Base-by-base conservation (phyloP, 1,140 invertebrate species). In the Nasonia vitripennis region DNA sequence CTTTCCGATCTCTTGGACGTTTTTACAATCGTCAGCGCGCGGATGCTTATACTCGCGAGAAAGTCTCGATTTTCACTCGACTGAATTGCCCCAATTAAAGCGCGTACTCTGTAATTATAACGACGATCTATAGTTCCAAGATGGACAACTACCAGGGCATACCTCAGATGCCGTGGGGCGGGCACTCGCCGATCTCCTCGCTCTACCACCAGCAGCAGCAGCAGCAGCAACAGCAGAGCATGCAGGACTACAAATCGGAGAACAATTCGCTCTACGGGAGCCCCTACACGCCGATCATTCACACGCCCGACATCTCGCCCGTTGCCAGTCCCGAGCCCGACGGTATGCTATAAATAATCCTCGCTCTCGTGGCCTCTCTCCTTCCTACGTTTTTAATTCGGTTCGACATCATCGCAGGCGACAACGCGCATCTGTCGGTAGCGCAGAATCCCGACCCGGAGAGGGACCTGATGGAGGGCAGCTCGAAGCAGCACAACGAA, bases 241-340 rank as follows among this genome's bases (percentile, higher is more conserved):
- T 93, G 12, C 92, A 93, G 88, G 92, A 94, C 87, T 93, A 93
- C 86, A 93, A 94, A 91, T 93, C 92, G 84, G 92, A 94, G 89
- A 93, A 91, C 87, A 93, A 93, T 89, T 93, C 93, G 84, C 88
- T 93, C 82, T 93, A 93, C 84, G 93, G 93, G 79, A 93, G 92
- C 85, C 93, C 93, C 17, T 93, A 93, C 86, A 93, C 93, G 85
- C 93, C 93, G 41, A 93, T 93, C 81, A 92, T 93, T 86, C 93
- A 93, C 86, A 91, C 91, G 14, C 92, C 93, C 83, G 93, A 93
- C 83, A 92, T 92, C 87, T 92, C 92, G 84, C 93, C 93, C 77
- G 92, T 93, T 81, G 92, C 91, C 87, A 93, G 92, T 91, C 93
- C 93, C 41, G 93, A 93, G 86, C 92, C 93, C 45, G 93, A 93